Conservation (phyloP, 1,140 invertebrate species). For the Sitodiplosis mosellana region DNA sequence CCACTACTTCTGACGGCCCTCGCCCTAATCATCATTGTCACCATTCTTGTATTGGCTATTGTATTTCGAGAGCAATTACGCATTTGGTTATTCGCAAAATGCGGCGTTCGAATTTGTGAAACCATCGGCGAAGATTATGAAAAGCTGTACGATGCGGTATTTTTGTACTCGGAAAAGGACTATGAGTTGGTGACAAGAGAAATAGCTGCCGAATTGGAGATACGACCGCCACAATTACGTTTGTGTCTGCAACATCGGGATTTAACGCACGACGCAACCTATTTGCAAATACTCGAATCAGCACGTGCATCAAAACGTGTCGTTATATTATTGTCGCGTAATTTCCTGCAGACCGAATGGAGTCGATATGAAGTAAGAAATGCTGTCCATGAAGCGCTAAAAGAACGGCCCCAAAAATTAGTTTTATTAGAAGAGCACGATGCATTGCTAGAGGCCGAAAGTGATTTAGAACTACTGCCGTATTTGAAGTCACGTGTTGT, state of each 20-base stretch:
- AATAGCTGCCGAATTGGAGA: constrained; percentile 67
- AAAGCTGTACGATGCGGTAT: constrained; percentile 81
- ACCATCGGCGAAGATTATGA: constrained; percentile 49
- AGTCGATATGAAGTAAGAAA: constrained; percentile 65
- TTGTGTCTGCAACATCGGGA: constrained; percentile 77
- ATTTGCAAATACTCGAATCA: constrained; percentile 64
- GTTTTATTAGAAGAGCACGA: constrained; percentile 71
- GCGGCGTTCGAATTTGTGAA: constrained; percentile 57
- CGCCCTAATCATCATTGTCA: constrained; percentile 50
- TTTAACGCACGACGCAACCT: constrained; percentile 47
- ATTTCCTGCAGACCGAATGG: constrained; percentile 76
- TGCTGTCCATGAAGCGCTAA: constrained; percentile 68
- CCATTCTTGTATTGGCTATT: constrained; percentile 57
- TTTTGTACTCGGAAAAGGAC: constrained; percentile 84
- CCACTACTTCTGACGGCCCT: constrained; percentile 61
- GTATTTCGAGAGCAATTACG: constrained; percentile 70
- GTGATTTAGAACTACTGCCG: constrained; percentile 70
- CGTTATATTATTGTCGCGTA: constrained; percentile 59
- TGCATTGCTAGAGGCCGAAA: constrained; percentile 53
- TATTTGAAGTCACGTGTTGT: constrained; percentile 70
- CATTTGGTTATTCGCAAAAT: constrained; percentile 75
- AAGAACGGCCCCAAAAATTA: constrained; percentile 63
- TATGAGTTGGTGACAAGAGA: constrained; percentile 74
- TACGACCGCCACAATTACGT: constrained; percentile 42
- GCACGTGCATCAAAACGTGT: constrained; percentile 67